Evolutionary conservation across 1,140 invertebrate genomes (phyloP), one percentile per base, ranked within the genome.

Genomic region (Geopemphigus sp.): DNA sequence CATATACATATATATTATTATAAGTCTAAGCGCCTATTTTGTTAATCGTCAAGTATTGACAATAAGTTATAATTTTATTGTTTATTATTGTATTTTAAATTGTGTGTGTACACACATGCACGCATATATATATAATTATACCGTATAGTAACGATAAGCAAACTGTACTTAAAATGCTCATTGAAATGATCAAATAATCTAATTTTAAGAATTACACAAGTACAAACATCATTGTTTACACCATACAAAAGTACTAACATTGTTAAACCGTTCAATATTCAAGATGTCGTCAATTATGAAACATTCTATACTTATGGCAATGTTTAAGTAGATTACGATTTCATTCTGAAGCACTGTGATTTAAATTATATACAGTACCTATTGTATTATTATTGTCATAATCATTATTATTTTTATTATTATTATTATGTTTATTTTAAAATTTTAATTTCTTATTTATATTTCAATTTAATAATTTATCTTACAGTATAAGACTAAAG

Each of bases 121-220:
- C 8, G 8, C 8, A 39, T 39, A 39, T 39, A 39, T 39, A 39
- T 39, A 39, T 39, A 39, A 26, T 50, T 76, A 45, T 61, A 61
- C n/a, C 12, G 39, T 26, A 78, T 26, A 50, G 5, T 29, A 63
- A 72, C n/a, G 10, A 54, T 54, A 63, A 61, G 8, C 45, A n/a
- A 63, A 45, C 45, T 78, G 17, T 63, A 47, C 59, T 76, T 22
- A 76, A 76, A 56, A 24, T 59, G 73, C 73, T 76, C 74, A 78
- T 61, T 78, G 39, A 50, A 63, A 78, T 24, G 74, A 78, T 78
- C 74, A 78, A 78, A 78, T 29, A 45, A 50, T 29, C 24, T 78
- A 50, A 50, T 19, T 8, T 78, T 78, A 78, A 61, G 57, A 78
- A 29, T 63, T 19, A 24, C 74, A 63, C 57, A 32, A 78, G 74